A percentile compares a stretch with the other conserved stretches of the same genome.
Conservation (phyloP, 2,888 invertebrate genomes). For the Drosophila algonquin region DNA sequence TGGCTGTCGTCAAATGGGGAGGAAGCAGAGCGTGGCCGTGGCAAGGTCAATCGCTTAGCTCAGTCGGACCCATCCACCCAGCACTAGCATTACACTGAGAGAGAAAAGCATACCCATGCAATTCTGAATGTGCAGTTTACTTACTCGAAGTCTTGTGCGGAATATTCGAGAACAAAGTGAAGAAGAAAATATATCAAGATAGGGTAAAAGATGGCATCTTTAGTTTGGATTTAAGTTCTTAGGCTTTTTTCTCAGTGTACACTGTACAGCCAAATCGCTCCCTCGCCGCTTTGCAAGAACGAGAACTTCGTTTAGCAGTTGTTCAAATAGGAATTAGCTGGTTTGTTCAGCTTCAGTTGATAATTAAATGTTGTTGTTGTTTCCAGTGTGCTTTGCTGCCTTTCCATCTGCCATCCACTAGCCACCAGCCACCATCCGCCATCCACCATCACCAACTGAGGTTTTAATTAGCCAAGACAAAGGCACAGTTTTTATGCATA, state of each 20-base stretch:
- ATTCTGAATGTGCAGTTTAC: too few relatives aligned
- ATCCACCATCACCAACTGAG: constrained; percentile 7
- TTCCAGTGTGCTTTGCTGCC: background rate
- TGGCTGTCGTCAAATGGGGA: constrained; percentile 36
- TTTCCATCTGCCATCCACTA: constrained; percentile 4
- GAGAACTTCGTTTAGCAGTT: constrained; percentile 69
- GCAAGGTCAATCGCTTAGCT: constrained; percentile 59
- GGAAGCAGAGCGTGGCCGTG: constrained; percentile 70
- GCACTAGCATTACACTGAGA: background rate
- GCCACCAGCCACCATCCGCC: background rate
- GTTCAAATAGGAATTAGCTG: constrained; percentile 55
- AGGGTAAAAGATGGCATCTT: too few relatives aligned
- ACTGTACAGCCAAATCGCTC: background rate
- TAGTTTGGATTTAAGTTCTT: too few relatives aligned
- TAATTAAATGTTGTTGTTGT: constrained; percentile 23
- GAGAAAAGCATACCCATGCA: too few relatives aligned
- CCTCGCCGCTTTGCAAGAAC: constrained; percentile 45
- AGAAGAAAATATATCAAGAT: too few relatives aligned
- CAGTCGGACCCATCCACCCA: constrained; percentile 11
- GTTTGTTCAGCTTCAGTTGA: constrained; percentile 41
- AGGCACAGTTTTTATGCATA: constrained; percentile 69
- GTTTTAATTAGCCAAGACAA: constrained; percentile 49
- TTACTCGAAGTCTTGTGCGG: too few relatives aligned
- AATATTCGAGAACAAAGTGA: too few relatives aligned
- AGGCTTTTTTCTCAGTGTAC: background rate